Evolutionary conservation across 2,797 vertebrate genomes (phyloP).

Genomic region (Myotis vivesi): DNA sequence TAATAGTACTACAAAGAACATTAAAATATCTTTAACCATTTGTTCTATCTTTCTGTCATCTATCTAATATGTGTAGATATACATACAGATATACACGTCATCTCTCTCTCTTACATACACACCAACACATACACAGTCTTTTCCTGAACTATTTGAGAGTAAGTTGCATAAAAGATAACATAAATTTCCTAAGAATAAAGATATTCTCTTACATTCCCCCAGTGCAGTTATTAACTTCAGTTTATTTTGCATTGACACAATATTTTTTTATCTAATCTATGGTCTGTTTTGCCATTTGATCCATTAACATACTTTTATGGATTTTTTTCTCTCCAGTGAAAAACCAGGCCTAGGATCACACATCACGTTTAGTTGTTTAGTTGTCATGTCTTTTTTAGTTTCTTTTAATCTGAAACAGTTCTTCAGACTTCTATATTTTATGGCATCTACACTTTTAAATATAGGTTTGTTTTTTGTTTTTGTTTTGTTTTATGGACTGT

Average conservation of each 20-base stretch:
- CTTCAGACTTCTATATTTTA: background rate
- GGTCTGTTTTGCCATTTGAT: background rate
- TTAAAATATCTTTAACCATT: background rate
- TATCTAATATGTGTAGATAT: background rate
- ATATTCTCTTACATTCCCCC: background rate
- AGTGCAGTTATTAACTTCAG: background rate
- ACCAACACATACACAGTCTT: background rate
- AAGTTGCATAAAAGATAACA: background rate
- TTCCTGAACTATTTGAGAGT: background rate
- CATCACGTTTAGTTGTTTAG: background rate
- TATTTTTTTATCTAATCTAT: background rate
- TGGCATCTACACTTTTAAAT: background rate
- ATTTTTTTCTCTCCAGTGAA: background rate
- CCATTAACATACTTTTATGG: background rate
- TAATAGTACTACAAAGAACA: background rate
- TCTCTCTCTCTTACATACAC: background rate
- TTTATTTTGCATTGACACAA: background rate
- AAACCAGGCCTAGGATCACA: background rate
- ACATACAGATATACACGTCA: background rate
- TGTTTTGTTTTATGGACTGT: background rate
- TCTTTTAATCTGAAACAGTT: background rate
- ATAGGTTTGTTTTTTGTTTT: background rate
- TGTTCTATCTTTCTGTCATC: background rate
- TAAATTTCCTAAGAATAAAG: slow-evolving; percentile 10
- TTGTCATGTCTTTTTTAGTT: background rate